Base-by-base conservation (phyloP, 2,113 vertebrate species). In the Odocoileus virginianus region DNA sequence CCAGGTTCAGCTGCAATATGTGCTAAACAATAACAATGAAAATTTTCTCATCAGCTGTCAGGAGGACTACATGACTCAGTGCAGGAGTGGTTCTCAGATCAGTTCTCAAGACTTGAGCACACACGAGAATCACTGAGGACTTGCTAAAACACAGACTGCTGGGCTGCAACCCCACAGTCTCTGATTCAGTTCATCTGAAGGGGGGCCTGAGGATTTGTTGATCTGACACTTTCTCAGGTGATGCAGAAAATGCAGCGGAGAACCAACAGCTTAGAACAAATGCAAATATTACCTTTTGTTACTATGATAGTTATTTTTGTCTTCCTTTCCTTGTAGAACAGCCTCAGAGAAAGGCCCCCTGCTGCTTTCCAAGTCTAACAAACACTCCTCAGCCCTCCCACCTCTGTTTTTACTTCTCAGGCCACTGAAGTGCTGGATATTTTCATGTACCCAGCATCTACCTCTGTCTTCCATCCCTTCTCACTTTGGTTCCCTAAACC, bases 391-490 rank as follows among this genome's bases (percentile, higher is more conserved):
- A 54, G 55, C 7, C 10, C 10, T 88, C 58, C 76, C 57, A 54
- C 1, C n/a, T 50, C 61, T 3, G 13, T 33, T 43, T 52, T 83
- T 13, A 64, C 28, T 52, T 81, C 86, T 89, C 33, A 17, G 43
- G 28, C 30, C 50, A 14, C 4, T 7, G 40, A 71, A 27, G 0
- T 4, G 27, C 86, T 36, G 36, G 50, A 86, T 10, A 23, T 25
- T 27, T 14, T 7, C 1, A 0, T 9, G 0, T 79, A 3, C 33
- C 16, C 5, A 45, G n/a, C 9, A 15, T 10, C 16, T 5, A 5
- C 7, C 13, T 6, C 40, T 28, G 58, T 30, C 55, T 67, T 36
- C 54, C 50, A 3, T 0, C 36, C 11, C 14, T 58, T 14, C 6
- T 4, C 13, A 10, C 2, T 1, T 7, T 1, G 19, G 10, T 16